A percentile compares a stretch with the other conserved stretches of the same genome.
phyloP scores from a whole-genome alignment of 2,113 vertebrate species.

The Leucopternis melanops region DNA sequence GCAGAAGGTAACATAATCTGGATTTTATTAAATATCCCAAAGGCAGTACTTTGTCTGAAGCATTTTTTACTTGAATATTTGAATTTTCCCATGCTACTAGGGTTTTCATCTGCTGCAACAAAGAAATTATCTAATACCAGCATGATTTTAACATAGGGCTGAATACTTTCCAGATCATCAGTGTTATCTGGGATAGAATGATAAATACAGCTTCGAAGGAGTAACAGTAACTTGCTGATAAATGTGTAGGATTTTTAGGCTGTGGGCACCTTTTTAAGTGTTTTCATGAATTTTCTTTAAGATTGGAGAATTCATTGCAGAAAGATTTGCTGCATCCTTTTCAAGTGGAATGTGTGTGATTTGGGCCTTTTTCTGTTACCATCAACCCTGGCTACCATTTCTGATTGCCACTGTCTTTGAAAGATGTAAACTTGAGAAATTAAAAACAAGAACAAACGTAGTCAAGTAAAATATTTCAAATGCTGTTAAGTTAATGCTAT shows the following conservation, averaged over 20 bases:
- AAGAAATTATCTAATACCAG: not conserved
- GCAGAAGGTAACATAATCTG: not conserved
- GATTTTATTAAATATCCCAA: not conserved
- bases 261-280: not conserved
- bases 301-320: not conserved
- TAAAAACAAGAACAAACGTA: not conserved
- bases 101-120: not conserved
- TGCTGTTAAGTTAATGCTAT: not conserved
- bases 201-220: not conserved
- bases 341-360: not conserved
- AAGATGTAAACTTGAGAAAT: not conserved
- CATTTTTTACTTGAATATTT: not conserved
- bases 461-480: not conserved
- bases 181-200: not conserved
- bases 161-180: not conserved
- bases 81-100: not conserved
- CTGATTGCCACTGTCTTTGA: not conserved
- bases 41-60: not conserved
- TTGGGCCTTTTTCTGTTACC: not conserved
- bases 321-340: not conserved
- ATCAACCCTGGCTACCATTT: not conserved
- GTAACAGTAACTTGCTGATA: not conserved
- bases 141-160: not conserved
- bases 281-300: not conserved
- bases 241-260: not conserved